phyloP scores from a whole-genome alignment of 2,888 invertebrate species.

The Achlya flavicornis region DNA sequence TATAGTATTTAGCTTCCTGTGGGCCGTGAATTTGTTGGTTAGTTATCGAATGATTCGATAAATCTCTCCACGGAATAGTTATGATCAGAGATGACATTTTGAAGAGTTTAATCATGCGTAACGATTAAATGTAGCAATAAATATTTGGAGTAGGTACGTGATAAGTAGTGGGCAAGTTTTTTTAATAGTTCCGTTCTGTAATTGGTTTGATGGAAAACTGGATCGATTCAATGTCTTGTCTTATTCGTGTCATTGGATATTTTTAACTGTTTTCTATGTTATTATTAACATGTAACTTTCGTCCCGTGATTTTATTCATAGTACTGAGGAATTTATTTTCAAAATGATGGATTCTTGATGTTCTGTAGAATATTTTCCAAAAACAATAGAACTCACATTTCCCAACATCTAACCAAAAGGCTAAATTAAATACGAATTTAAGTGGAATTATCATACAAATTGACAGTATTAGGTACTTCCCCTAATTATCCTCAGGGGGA shows the following conservation, averaged over 20 bases:
- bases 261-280: background rate
- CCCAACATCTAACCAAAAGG: too few relatives aligned
- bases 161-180: background rate
- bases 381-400: too few relatives aligned
- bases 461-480: too few relatives aligned
- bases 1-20: background rate
- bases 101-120: slow-evolving; percentile 1
- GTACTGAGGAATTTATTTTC: too few relatives aligned
- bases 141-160: slow-evolving; percentile 4
- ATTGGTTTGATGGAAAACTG: background rate
- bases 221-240: background rate
- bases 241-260: background rate
- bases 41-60: slow-evolving; percentile 6
- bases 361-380: too few relatives aligned
- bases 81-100: background rate
- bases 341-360: too few relatives aligned
- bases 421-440: too few relatives aligned
- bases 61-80: slow-evolving; percentile 4
- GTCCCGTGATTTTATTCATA: too few relatives aligned
- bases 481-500: too few relatives aligned
- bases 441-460: too few relatives aligned
- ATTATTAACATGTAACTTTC: background rate
- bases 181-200: slow-evolving; percentile 3
- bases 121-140: slow-evolving; percentile 1
- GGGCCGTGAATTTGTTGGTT: background rate